A percentile compares a stretch with the other conserved stretches of the same genome.
These are phyloP conservation scores for Epinotia brunnichana DNA, from an alignment of 2,888 invertebrate species.

Conservation along the genomic window DNA sequence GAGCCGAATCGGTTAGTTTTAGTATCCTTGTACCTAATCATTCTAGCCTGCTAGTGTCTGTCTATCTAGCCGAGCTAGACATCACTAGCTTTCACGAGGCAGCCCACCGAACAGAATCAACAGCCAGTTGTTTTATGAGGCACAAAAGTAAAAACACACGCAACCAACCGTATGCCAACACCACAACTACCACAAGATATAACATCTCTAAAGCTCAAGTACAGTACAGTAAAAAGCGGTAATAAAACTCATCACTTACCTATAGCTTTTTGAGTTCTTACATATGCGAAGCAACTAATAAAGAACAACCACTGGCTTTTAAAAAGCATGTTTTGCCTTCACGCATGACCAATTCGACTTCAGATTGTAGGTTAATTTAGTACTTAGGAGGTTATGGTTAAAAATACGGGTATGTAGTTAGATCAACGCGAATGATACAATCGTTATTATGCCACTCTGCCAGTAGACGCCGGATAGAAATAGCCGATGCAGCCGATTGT, in stretches of 20 bases:
- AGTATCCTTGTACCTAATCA: too few relatives aligned
- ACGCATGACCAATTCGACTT: not conserved
- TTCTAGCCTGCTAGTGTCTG: too few relatives aligned
- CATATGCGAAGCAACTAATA: slow-evolving; percentile 9
- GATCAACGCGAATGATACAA: slow-evolving; percentile 2
- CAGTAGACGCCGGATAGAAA: slow-evolving; percentile 52
- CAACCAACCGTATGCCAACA: not conserved
- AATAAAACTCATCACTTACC: slow-evolving; percentile 27
- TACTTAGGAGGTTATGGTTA: not conserved
- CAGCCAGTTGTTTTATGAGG: not conserved
- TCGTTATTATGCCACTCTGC: slow-evolving; percentile 33
- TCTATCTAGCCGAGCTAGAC: too few relatives aligned
- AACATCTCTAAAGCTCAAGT: not conserved
- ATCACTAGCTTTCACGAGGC: too few relatives aligned
- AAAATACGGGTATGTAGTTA: not conserved
- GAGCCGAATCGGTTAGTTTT: too few relatives aligned
- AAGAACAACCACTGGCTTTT: slow-evolving; percentile 7
- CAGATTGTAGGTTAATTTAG: not conserved
- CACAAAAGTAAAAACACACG: not conserved
- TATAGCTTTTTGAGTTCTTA: slow-evolving; percentile 28
- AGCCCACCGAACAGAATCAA: too few relatives aligned
- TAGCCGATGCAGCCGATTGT: slow-evolving; percentile 49
- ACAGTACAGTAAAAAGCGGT: not conserved
- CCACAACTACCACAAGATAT: not conserved
- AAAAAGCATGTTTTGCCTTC: slow-evolving; percentile 3